Evolutionary conservation across 2,113 vertebrate genomes (phyloP).

Genomic region (Pteropus alecto): DNA sequence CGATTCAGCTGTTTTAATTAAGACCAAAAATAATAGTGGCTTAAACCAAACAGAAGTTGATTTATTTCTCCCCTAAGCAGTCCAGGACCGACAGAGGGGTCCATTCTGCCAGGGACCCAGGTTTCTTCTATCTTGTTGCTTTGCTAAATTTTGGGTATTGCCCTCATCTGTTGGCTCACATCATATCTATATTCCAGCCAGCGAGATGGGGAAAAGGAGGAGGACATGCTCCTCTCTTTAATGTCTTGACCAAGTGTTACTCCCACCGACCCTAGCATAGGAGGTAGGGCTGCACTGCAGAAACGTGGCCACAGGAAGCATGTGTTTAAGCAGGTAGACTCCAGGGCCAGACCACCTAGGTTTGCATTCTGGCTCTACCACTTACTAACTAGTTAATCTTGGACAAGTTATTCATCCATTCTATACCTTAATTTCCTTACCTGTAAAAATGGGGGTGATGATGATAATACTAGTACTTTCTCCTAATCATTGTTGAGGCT

Average conservation of each 20-base stretch:
- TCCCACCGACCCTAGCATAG: not conserved
- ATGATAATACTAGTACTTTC: not conserved
- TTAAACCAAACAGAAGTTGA: not conserved
- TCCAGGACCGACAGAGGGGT: not conserved
- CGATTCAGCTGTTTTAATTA: not conserved
- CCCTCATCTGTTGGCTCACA: not conserved
- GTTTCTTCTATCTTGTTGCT: not conserved
- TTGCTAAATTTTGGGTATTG: not conserved
- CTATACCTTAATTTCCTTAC: not conserved
- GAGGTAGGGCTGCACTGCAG: not conserved
- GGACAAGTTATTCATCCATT: not conserved
- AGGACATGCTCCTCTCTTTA: not conserved
- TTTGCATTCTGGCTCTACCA: not conserved
- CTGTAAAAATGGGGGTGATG: not conserved
- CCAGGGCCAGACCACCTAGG: not conserved
- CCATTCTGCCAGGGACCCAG: not conserved
- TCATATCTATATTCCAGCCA: not conserved
- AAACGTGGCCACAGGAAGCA: not conserved
- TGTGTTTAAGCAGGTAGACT: not conserved
- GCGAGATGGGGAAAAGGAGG: not conserved
- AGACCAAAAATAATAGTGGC: not conserved
- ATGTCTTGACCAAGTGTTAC: not conserved
- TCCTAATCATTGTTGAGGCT: not conserved
- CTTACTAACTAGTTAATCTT: not conserved
- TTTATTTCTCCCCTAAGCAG: not conserved